These are phyloP conservation scores for Lampris megalopsis DNA, from an alignment of 2,113 vertebrate species.

Conservation along the genomic window DNA sequence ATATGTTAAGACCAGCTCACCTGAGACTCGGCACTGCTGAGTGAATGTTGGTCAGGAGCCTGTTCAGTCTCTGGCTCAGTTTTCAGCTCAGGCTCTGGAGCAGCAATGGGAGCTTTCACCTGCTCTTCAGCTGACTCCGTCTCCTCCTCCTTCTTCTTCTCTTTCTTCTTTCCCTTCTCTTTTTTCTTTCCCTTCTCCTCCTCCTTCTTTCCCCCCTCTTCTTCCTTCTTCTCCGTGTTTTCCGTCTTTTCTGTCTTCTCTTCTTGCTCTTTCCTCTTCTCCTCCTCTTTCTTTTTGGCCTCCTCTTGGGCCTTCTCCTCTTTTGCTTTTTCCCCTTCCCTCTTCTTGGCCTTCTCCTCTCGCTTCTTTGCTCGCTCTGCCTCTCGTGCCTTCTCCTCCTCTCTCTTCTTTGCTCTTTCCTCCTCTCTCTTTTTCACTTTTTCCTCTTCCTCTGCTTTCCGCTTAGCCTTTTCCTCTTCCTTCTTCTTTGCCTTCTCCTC, in stretches of 20 bases:
- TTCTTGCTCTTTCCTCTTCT: conserved; percentile 36
- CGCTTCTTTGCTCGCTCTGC: conserved; percentile 30
- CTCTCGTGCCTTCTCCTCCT: conserved; percentile 37
- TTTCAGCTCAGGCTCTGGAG: conserved; percentile 92
- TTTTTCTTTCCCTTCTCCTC: conserved; percentile 45
- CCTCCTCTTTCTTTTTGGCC: conserved; percentile 34
- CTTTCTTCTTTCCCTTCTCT: conserved; percentile 55
- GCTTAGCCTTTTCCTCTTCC: conserved; percentile 63
- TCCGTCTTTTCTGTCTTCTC: conserved; percentile 25
- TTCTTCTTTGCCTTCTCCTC: conserved; percentile 65
- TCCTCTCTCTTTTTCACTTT: conserved; percentile 50
- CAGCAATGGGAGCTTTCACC: conserved; percentile 92
- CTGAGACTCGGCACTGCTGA: conserved; percentile 92
- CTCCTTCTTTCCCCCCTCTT: conserved; percentile 37
- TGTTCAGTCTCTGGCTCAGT: conserved; percentile 83
- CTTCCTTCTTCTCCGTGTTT: conserved; percentile 44
- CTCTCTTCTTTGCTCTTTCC: conserved; percentile 25
- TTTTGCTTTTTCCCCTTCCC: conserved; percentile 55
- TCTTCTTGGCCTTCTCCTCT: conserved; percentile 21
- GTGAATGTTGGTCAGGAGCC: conserved; percentile 89
- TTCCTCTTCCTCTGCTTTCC: conserved; percentile 58
- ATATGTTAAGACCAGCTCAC: conserved; percentile 70
- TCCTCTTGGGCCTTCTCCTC: conserved; percentile 36
- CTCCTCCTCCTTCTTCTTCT: conserved; percentile 49
- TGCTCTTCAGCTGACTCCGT: conserved; percentile 51